Evolutionary conservation across 2,888 invertebrate genomes (phyloP), one percentile per base, ranked within the genome.

Genomic region (Lissocephala sabroskyi): DNA sequence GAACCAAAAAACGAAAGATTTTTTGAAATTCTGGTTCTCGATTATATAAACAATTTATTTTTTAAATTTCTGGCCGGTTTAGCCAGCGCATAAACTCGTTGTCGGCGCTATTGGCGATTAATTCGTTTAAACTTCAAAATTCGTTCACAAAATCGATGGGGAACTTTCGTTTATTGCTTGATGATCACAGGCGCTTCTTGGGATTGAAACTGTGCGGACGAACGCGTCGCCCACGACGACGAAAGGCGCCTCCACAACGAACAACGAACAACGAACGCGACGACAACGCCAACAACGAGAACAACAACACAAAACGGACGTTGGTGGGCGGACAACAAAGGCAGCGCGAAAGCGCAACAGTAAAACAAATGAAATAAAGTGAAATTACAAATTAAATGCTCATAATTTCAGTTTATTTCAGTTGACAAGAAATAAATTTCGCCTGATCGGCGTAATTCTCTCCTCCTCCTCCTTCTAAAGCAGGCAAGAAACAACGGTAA

Each of bases 191-290:
- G 50, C 56, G 62, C 54, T 65, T 52, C 52, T 49, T 59, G 58
- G 59, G 55, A 49, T 54, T 60, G 45, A 53, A 59, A 76, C 77
- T 70, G 77, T 30, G 56, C 59, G 65, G 60, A 58, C 55, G 54
- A 50, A 14, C 36, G 51, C 41, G 41, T 49, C 49, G 58, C 43
- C 52, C 57, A 62, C 56, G 56, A 61, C 65, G 62, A 73, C 62
- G 64, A 63, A 66, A 75, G 52, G 45, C 58, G 43, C 63, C 61
- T 44, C 48, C 67, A 73, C 76, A 75, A 75, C 64, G 59, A 44
- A 44, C 49, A 49, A 45, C 50, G 45, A 42, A 52, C 41, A 43
- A 45, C 37, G 36, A 40, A 37, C 52, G 44, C 49, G 41, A 18
- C 17, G 13, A 41, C 16, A 26, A 41, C 30, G n/a, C 13, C 41